phyloP scores from a whole-genome alignment of 2,797 vertebrate genomes.

The Tauraco hartlaubi region DNA sequence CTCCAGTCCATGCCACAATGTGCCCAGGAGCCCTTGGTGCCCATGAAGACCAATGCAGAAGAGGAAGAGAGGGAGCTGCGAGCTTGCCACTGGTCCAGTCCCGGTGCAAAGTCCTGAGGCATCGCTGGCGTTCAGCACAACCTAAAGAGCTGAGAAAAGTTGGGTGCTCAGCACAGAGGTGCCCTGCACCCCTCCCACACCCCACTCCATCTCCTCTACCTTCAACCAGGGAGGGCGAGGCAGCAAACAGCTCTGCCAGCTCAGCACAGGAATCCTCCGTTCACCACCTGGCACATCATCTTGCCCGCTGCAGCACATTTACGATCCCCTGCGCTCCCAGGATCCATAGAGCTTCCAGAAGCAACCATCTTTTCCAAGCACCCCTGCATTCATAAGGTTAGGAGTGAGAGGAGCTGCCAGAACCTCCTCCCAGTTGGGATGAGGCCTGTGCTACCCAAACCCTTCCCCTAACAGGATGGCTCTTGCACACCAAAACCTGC shows the following conservation, averaged over 20 bases:
- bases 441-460: not conserved
- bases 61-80: not conserved
- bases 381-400: not conserved
- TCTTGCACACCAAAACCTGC: not conserved
- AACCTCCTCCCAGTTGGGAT: not conserved
- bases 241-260: not conserved
- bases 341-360: not conserved
- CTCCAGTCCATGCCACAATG: not conserved
- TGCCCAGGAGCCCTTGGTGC: not conserved
- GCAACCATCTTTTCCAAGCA: not conserved
- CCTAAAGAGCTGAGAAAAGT: not conserved
- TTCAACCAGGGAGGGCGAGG: not conserved
- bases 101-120: accelerated
- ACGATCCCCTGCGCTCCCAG: not conserved
- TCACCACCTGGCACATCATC: not conserved
- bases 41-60: not conserved
- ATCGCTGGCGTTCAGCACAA: not conserved
- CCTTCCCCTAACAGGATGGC: not conserved
- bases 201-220: not conserved
- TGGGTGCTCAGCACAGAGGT: not conserved
- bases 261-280: accelerated
- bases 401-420: not conserved
- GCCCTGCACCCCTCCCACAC: not conserved
- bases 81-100: accelerated
- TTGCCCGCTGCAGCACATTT: not conserved